Evolutionary conservation across 2,797 vertebrate species (phyloP), one percentile per base, ranked within the genome.

Genomic region (Melanotaenia nigrans): DNA sequence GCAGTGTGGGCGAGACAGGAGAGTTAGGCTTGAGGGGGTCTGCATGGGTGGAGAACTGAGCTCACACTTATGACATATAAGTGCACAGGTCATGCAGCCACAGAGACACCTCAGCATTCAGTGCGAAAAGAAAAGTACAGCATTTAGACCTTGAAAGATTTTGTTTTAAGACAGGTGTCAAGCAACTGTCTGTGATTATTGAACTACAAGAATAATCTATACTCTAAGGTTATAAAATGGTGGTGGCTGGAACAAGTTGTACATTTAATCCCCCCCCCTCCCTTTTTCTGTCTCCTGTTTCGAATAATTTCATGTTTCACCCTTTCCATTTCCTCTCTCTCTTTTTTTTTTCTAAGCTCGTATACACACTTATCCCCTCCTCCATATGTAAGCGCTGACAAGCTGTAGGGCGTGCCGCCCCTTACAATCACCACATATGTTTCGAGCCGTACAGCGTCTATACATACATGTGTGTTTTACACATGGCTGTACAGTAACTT

Each of bases 381-480:
- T 87, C 83, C 83, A 84, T 83, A 84, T 79, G 67, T 77, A 81
- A 90, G 79, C 79, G 58, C 66, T 81, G 87, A 87, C 70, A 67
- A 71, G 85, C 90, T 80, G 78, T 85, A 90, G 90, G 91, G 90
- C 87, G 88, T 88, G 84, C 87, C 88, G 82, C 88, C 78, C 73
- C 57, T 2, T 45, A 30, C 51, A 47, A 10, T 36, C 47, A 61
- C 71, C 69, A 71, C 75, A 84, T 77, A 87, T 71, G 8, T 85
- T 81, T 77, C 4, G 33, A 79, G 57, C 75, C 14, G 2, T 35
- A 66, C 60, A 9, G 68, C 61, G 10, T 77, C 78, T 71, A 77
- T 86, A 83, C 86, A 73, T 82, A 69, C 86, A 71, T 82, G 77
- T 79, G 77, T 73, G 59, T 72, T 77, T 85, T 78, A 86, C 73